phyloP scores from a whole-genome alignment of 2,888 invertebrate genomes.

The Limenitis camilla region DNA sequence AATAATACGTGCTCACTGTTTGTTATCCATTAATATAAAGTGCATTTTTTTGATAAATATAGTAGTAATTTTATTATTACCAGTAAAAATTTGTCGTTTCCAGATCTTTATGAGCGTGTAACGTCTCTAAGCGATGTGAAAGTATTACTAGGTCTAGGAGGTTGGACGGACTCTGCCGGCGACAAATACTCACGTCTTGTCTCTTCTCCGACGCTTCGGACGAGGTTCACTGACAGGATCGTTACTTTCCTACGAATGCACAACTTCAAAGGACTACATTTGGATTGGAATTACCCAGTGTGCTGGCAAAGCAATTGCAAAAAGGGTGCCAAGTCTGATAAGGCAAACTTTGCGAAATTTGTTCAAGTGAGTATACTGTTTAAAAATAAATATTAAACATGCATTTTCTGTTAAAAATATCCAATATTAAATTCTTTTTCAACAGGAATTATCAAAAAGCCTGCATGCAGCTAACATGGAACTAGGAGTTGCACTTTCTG shows the following conservation, averaged over 20 bases:
- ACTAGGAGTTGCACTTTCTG: constrained; percentile 88
- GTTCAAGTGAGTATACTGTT: constrained; percentile 69
- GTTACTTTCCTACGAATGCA: constrained; percentile 82
- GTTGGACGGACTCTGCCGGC: constrained; percentile 94
- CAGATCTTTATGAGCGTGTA: constrained; percentile 86
- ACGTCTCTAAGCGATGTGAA: constrained; percentile 79
- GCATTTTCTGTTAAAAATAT: no score
- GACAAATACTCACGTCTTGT: constrained; percentile 90
- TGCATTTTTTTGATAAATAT: not conserved
- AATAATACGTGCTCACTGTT: not conserved
- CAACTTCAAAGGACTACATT: constrained; percentile 89
- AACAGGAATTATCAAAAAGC: constrained; percentile 78
- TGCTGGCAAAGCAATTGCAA: constrained; percentile 94
- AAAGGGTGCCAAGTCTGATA: constrained; percentile 85
- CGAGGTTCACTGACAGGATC: constrained; percentile 80
- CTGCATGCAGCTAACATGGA: constrained; percentile 81
- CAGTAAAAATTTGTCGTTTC: no score
- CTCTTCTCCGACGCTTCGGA: constrained; percentile 77
- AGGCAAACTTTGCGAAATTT: constrained; percentile 83
- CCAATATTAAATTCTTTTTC: no score
- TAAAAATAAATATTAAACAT: not conserved
- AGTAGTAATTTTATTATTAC: constrained; percentile 20
- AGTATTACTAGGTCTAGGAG: constrained; percentile 90
- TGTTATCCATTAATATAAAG: not conserved
- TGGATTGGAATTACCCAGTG: constrained; percentile 96